Evolutionary conservation across 2,113 vertebrate species (phyloP).

Genomic region (Morone chrysops): DNA sequence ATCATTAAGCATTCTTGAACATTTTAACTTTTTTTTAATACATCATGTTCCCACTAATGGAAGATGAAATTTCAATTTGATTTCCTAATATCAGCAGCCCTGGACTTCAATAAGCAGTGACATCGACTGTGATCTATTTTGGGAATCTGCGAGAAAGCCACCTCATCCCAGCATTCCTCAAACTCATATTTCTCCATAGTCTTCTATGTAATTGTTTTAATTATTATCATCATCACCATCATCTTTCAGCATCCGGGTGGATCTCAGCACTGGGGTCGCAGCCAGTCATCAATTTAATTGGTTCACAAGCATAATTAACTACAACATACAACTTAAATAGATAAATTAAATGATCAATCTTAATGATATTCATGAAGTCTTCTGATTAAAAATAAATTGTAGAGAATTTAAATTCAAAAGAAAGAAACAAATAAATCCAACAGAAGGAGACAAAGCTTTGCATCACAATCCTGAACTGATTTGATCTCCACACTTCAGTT

Average conservation of each 20-base stretch:
- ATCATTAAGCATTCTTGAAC: no score
- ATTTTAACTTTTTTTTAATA: no score
- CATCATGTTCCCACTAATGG: no score
- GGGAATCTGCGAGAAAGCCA: neutral
- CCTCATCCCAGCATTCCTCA: neutral
- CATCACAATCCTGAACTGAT: neutral
- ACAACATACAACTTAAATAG: neutral
- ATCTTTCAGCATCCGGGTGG: no score
- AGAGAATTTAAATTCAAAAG: neutral
- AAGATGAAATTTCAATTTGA: no score
- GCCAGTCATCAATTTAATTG: neutral
- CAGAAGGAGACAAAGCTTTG: neutral
- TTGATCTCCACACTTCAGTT: slow-evolving; percentile 1
- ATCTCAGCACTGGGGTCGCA: neutral
- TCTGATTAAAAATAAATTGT: neutral
- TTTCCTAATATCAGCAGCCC: no score
- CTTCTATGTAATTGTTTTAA: neutral
- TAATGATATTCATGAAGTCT: neutral
- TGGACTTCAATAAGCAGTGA: no score
- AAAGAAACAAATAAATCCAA: neutral
- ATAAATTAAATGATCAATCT: neutral
- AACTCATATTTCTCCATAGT: neutral
- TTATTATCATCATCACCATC: no score
- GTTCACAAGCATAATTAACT: neutral
- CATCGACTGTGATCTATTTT: no score